Percentiles rank a stretch among this genome's conserved stretches.
These are phyloP conservation scores for Varecia variegata DNA, from an alignment of 2,797 vertebrate species.

Conservation along the genomic window DNA sequence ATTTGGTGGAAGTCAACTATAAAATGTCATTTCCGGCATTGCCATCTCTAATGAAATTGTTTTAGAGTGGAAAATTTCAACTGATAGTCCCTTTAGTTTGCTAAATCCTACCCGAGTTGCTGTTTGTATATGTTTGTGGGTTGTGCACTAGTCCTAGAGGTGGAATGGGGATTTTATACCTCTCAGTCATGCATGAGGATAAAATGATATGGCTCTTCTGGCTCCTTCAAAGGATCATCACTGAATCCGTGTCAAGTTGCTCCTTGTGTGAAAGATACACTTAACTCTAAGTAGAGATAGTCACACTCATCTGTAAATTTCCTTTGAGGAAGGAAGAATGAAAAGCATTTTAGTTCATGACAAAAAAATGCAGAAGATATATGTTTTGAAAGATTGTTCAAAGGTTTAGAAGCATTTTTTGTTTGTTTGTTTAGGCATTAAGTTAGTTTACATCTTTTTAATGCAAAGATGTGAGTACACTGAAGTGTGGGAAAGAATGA, in stretches of 20 bases:
- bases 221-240: background rate
- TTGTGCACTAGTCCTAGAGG: background rate
- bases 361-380: background rate
- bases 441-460: background rate
- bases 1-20: slow-evolving; percentile 36
- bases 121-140: background rate
- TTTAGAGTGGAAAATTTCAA: slow-evolving; percentile 11
- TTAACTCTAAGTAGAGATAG: background rate
- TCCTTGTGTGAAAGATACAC: background rate
- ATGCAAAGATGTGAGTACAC: background rate
- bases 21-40: background rate
- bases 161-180: background rate
- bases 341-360: background rate
- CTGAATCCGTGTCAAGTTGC: background rate
- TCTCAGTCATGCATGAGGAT: background rate
- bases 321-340: slow-evolving; percentile 1
- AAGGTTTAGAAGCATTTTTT: background rate
- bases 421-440: slow-evolving; percentile 2
- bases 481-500: background rate
- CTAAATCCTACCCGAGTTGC: background rate
- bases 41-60: background rate
- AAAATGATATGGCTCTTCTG: background rate
- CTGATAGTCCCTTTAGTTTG: background rate
- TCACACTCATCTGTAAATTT: background rate
- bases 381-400: background rate